Evolutionary conservation across 1,140 invertebrate genomes (phyloP).

Genomic region (Aricia agestis): DNA sequence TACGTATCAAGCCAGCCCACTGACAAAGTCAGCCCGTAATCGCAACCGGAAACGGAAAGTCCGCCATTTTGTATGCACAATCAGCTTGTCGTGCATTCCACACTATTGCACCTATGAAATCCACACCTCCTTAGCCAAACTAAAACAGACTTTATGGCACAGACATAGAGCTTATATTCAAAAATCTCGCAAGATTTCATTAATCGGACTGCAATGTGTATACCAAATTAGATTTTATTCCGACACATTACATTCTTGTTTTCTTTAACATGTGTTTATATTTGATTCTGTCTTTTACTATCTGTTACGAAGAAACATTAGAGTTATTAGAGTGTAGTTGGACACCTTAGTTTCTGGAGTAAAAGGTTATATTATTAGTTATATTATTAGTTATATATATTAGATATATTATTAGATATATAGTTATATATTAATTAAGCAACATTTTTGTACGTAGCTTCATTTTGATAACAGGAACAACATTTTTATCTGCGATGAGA

Average conservation of each 20-base stretch:
- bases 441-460: no score
- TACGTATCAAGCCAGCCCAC: conserved; percentile 12
- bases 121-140: conserved; percentile 41
- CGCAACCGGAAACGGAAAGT: conserved; percentile 60
- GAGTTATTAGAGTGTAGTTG: neutral
- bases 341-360: neutral
- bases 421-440: no score
- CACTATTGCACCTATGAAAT: conserved; percentile 63
- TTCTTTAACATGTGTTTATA: neutral
- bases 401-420: no score
- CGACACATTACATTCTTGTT: conserved; percentile 13
- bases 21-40: conserved; percentile 38
- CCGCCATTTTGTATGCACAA: conserved; percentile 65
- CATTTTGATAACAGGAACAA: no score
- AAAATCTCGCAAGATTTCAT: neutral
- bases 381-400: no score
- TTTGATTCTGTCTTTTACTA: conserved; percentile 5
- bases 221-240: conserved; percentile 19
- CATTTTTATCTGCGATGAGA: no score
- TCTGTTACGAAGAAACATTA: neutral
- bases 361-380: neutral
- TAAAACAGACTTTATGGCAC: conserved; percentile 26
- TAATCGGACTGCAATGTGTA: conserved; percentile 9
- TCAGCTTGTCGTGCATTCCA: conserved; percentile 65
- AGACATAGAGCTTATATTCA: conserved; percentile 24